Conservation (phyloP, 2,888 invertebrate genomes). For the Megamerina dolium region DNA sequence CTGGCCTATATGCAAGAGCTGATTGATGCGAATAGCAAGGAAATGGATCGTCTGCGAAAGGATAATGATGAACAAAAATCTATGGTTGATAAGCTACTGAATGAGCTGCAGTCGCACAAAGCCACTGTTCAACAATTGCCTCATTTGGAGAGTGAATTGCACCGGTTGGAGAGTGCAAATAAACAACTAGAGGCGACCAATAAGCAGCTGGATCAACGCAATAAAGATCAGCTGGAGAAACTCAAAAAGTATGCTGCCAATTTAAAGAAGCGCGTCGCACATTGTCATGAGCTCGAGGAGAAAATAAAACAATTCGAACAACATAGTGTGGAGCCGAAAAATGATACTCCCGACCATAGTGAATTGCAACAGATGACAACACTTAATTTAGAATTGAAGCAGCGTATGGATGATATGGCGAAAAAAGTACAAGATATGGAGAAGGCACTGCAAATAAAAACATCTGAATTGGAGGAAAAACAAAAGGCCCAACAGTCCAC, state of each 20-base stretch:
- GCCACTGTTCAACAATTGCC: constrained; percentile 18
- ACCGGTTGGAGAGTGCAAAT: constrained; percentile 42
- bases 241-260: constrained; percentile 72
- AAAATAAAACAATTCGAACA: constrained; percentile 43
- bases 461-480: constrained; percentile 11
- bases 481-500: too few species aligned
- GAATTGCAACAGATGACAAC: constrained; percentile 9
- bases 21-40: constrained; percentile 48
- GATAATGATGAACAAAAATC: constrained; percentile 38
- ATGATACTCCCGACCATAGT: constrained; percentile 20
- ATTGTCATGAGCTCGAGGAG: constrained; percentile 61
- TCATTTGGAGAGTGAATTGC: constrained; percentile 41
- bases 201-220: constrained; percentile 54
- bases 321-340: constrained; percentile 22
- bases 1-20: constrained; percentile 50
- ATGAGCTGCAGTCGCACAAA: constrained; percentile 25
- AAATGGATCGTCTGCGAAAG: constrained; percentile 50
- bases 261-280: constrained; percentile 65
- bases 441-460: constrained; percentile 24
- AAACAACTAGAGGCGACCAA: constrained; percentile 24
- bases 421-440: constrained; percentile 21
- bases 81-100: constrained; percentile 26
- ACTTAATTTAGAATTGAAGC: constrained; percentile 7
- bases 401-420: constrained; percentile 5
- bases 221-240: constrained; percentile 67